Base-by-base conservation (phyloP, 2,888 invertebrate species). In the Steinernema scapterisci region DNA sequence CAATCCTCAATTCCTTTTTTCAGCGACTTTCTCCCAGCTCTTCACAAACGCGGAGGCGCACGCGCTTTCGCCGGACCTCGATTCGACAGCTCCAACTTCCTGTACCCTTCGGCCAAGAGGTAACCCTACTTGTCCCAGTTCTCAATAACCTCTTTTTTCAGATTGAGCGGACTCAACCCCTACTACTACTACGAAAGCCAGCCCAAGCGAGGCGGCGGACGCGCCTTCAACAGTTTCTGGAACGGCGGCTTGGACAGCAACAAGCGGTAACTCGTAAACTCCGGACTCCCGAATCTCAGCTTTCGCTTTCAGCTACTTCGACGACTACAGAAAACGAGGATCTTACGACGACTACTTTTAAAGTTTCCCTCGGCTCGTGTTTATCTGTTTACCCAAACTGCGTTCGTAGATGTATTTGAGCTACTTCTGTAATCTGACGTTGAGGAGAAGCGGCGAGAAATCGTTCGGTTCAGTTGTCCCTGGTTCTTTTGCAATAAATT, bases 121-220 rank as follows among this genome's bases (percentile, higher is more conserved):
- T 63, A 63, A 25, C 31, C 31, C 48, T 19, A 16, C 16, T 16
- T 13, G 25, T 25, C 63, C 16, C n/a, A 27, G n/a, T 31, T 13
- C 38, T n/a, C 7, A 16, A 63, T 7, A 2, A 7, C 31, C 6
- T 9, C 16, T 38, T 9, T 38, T 38, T 13, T 16, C 63, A 63
- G 63, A 63, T n/a, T 63, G 16, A 63, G 63, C 63, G 63, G 63
- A 13, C 27, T 63, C 31, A 63, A 11, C 27, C 63, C 63, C 31
- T 63, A 63, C 63, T 63, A 63, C 63, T 63, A 27, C 63, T 63
- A 63, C 63, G 63, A 63, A 25, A 63, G 63, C 38, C 63, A 63
- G 31, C 63, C 63, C 3, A 63, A 63, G 38, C 63, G 63, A 16
- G 63, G 63, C 63, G 63, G 63, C 27, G 63, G 63, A 63, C 63